phyloP scores from a whole-genome alignment of 2,888 invertebrate genomes.

The Listrodromus nycthemerus region DNA sequence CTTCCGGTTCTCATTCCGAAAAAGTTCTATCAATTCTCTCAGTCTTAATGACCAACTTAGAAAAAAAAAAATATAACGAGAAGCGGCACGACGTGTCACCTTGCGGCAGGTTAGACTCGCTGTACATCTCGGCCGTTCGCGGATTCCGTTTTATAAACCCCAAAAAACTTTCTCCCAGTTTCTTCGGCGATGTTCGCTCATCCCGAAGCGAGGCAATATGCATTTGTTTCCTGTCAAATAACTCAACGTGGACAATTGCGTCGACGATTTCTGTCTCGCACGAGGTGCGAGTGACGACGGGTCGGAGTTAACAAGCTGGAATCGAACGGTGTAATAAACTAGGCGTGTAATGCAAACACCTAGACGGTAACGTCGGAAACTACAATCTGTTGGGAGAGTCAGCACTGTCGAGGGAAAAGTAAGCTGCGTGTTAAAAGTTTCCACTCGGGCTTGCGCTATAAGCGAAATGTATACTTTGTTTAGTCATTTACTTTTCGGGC shows the following conservation, averaged over 20 bases:
- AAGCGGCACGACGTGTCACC: constrained; percentile 10
- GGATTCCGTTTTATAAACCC: constrained; percentile 49
- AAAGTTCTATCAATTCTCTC: not conserved
- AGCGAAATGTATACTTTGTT: constrained; percentile 30
- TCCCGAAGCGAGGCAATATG: not conserved
- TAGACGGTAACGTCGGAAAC: not conserved
- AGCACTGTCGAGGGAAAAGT: not conserved
- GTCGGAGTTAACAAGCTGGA: constrained; percentile 13
- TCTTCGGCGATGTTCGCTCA: not conserved
- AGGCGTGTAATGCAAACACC: not conserved
- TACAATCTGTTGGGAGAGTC: not conserved
- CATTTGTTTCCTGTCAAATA: constrained; percentile 57
- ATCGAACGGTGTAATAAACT: not conserved
- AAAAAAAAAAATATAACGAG: not conserved
- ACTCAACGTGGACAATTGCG: constrained; percentile 33
- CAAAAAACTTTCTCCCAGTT: constrained; percentile 58
- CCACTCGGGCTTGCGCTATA: constrained; percentile 4
- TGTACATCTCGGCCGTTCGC: constrained; percentile 12
- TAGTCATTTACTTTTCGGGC: constrained; percentile 12
- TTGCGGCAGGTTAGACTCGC: not conserved
- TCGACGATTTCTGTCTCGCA: not conserved
- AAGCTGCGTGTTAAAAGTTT: not conserved
- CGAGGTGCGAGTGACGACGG: constrained; percentile 13
- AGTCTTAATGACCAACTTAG: not conserved
- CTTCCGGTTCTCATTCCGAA: constrained; percentile 2